phyloP scores from a whole-genome alignment of 2,113 vertebrate genomes.

The Jaculus jaculus region DNA sequence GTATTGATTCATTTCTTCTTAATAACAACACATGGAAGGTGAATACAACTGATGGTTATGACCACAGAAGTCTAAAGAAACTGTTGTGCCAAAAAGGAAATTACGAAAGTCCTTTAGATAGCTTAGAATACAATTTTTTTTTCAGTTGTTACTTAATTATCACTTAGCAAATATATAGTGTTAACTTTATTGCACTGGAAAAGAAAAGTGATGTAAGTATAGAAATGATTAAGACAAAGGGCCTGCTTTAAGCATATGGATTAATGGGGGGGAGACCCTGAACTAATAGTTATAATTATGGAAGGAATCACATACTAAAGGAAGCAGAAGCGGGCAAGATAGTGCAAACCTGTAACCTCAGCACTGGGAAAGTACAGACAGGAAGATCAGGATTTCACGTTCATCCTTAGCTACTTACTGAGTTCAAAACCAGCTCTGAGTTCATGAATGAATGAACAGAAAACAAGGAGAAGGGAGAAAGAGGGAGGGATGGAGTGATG shows the following conservation, averaged over 20 bases:
- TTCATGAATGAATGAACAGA: too few species aligned
- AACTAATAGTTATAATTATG: constrained; percentile 12
- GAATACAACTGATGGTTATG: not conserved
- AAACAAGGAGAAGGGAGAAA: too few species aligned
- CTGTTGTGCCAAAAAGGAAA: not conserved
- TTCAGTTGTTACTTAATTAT: constrained; percentile 20
- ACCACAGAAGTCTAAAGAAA: constrained; percentile 33
- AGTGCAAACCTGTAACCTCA: too few species aligned
- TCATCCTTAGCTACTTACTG: too few species aligned
- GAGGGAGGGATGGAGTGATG: too few species aligned
- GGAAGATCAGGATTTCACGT: too few species aligned
- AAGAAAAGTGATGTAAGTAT: not conserved
- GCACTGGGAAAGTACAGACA: too few species aligned
- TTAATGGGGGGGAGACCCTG: not conserved
- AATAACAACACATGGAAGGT: constrained; percentile 33
- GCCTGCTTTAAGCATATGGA: not conserved
- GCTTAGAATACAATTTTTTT: not conserved
- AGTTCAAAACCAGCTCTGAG: too few species aligned
- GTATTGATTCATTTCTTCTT: not conserved
- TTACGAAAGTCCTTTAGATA: not conserved
- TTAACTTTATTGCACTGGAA: not conserved
- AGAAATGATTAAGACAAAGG: not conserved
- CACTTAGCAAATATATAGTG: constrained; percentile 12
- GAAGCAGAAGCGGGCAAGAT: not conserved
- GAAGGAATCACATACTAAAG: not conserved